Percentiles rank a stretch among this genome's conserved stretches.
Evolutionary conservation across 2,797 vertebrate genomes (phyloP).

Genomic region (Oreochromis grahami): DNA sequence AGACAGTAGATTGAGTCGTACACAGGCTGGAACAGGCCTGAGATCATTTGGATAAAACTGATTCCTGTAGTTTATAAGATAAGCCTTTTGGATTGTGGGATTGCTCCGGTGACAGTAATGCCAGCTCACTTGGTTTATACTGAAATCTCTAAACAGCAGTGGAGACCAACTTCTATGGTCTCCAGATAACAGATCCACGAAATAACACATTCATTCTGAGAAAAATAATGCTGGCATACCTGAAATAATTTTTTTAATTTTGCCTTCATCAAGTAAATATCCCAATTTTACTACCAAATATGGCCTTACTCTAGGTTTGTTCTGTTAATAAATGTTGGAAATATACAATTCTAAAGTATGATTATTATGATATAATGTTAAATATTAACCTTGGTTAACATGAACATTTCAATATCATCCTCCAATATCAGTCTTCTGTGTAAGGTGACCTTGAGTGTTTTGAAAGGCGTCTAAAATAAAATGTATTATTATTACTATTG

Average conservation of each 20-base stretch:
- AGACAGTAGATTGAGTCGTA: neutral
- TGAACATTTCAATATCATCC: neutral
- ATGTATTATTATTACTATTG: neutral
- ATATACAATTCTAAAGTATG: neutral
- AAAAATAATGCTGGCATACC: neutral
- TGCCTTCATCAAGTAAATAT: fast-evolving
- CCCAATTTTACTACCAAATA: neutral
- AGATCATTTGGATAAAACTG: neutral
- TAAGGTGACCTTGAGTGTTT: neutral
- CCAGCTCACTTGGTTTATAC: neutral
- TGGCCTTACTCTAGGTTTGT: neutral
- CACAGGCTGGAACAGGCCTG: neutral
- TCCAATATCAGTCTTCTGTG: neutral
- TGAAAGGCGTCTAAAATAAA: neutral
- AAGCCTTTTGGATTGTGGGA: neutral
- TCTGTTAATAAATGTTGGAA: neutral
- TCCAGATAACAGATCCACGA: neutral
- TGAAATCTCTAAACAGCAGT: neutral
- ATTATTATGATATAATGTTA: neutral
- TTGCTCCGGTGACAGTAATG: neutral
- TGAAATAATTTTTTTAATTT: neutral
- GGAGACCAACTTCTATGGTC: neutral
- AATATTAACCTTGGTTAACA: neutral
- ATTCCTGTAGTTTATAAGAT: neutral
- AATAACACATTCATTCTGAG: fast-evolving